phyloP scores from a whole-genome alignment of 2,797 vertebrate species.

The Chanos chanos region DNA sequence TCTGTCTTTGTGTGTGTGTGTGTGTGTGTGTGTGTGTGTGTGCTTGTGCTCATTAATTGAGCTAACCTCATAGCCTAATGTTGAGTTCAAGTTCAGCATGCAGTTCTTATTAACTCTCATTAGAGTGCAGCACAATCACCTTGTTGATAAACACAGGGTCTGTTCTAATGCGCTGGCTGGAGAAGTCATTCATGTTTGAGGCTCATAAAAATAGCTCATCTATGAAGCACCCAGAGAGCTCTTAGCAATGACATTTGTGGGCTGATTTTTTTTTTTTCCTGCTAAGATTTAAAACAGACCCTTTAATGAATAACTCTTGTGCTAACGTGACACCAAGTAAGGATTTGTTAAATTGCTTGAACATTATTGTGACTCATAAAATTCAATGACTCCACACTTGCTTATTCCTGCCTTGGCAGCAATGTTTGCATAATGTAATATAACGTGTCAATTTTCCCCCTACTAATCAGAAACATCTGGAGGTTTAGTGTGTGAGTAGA shows the following conservation, averaged over 20 bases:
- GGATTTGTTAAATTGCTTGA: slow-evolving; percentile 75
- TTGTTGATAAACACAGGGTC: slow-evolving; percentile 39
- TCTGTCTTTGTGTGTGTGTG: background rate
- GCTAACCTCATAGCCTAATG: too few relatives aligned
- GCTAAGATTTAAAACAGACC: slow-evolving; percentile 29
- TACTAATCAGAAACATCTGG: slow-evolving; percentile 84
- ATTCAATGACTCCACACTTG: slow-evolving; percentile 71
- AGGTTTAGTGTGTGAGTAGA: slow-evolving; percentile 69
- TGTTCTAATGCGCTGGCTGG: slow-evolving; percentile 35
- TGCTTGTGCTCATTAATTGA: slow-evolving; percentile 8
- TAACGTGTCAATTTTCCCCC: slow-evolving; percentile 77
- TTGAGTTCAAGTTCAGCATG: slow-evolving; percentile 39
- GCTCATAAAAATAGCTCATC: slow-evolving; percentile 46
- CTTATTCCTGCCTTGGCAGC: slow-evolving; percentile 67
- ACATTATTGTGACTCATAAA: slow-evolving; percentile 75
- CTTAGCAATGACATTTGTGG: slow-evolving; percentile 30
- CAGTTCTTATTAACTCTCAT: slow-evolving; percentile 52
- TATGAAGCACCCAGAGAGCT: slow-evolving; percentile 39
- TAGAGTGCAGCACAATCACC: slow-evolving; percentile 42
- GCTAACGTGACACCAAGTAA: slow-evolving; percentile 60
- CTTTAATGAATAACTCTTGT: slow-evolving; percentile 42
- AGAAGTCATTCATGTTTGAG: slow-evolving; percentile 38
- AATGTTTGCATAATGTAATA: slow-evolving; percentile 76
- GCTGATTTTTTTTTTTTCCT: slow-evolving; percentile 28
- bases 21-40: background rate